These are phyloP conservation scores for Trochalopteron elliotii DNA, from an alignment of 2,113 vertebrate genomes.

Conservation along the genomic window DNA sequence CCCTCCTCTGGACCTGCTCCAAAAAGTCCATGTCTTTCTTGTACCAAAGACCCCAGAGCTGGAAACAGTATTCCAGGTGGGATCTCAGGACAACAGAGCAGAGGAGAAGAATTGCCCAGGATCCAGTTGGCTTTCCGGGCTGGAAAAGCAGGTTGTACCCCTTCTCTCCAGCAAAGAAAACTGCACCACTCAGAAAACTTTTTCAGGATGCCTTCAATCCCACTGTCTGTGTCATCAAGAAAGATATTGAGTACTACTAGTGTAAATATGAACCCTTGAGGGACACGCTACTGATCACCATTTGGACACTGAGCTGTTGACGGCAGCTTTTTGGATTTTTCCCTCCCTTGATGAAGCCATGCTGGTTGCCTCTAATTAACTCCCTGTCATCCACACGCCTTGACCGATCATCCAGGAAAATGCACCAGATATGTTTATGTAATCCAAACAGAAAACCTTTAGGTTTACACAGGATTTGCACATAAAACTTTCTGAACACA, in stretches of 20 bases:
- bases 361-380: background rate
- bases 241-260: background rate
- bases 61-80: background rate
- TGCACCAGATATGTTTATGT: background rate
- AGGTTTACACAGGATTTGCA: background rate
- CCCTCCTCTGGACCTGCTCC: background rate
- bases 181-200: background rate
- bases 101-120: background rate
- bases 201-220: background rate
- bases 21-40: background rate
- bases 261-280: background rate
- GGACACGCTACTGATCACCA: background rate
- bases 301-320: background rate
- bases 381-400: background rate
- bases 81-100: background rate
- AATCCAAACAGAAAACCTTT: background rate
- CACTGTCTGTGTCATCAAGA: background rate
- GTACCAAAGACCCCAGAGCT: background rate
- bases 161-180: background rate
- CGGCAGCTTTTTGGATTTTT: background rate
- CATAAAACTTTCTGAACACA: background rate
- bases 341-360: background rate
- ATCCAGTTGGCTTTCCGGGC: background rate
- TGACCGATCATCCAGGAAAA: background rate
- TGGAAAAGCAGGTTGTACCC: background rate